Conservation (phyloP, 2,113 vertebrate genomes). For the Entelurus aequoreus region DNA sequence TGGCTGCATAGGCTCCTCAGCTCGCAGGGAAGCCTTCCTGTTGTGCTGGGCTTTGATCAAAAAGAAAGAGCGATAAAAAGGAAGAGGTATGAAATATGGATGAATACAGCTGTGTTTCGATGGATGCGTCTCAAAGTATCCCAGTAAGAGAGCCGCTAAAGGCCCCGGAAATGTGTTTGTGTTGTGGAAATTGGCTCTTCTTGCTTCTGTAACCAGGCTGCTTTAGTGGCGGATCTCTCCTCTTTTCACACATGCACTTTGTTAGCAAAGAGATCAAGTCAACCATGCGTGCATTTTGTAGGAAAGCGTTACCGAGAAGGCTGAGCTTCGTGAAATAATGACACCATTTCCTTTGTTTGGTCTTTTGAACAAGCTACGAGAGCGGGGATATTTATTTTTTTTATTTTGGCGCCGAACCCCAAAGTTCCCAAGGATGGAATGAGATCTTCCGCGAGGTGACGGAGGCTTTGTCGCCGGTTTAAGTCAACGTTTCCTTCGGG, state of each 20-base stretch:
- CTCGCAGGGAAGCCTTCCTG: slow-evolving; percentile 72
- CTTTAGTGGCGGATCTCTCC: slow-evolving; percentile 64
- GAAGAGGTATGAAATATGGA: slow-evolving; percentile 76
- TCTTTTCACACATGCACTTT: slow-evolving; percentile 68
- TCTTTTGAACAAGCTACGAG: slow-evolving; percentile 57
- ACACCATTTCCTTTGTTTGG: slow-evolving; percentile 65
- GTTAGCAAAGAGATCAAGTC: slow-evolving; percentile 62
- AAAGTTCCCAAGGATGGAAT: slow-evolving; percentile 66
- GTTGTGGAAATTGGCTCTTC: slow-evolving; percentile 71
- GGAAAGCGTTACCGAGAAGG: slow-evolving; percentile 50
- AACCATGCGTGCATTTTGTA: slow-evolving; percentile 54
- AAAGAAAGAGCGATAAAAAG: slow-evolving; percentile 69
- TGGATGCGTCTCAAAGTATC: slow-evolving; percentile 72
- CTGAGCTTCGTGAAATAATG: slow-evolving; percentile 60
- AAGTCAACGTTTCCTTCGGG: slow-evolving; percentile 61
- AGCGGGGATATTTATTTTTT: slow-evolving; percentile 57
- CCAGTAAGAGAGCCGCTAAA: slow-evolving; percentile 72
- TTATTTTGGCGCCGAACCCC: slow-evolving; percentile 57
- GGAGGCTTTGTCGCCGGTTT: slow-evolving; percentile 68
- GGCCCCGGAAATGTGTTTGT: slow-evolving; percentile 73
- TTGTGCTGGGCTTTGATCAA: slow-evolving; percentile 72
- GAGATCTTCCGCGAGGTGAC: slow-evolving; percentile 64
- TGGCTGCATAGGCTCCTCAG: slow-evolving; percentile 48
- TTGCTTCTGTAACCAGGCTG: slow-evolving; percentile 55
- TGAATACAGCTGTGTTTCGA: slow-evolving; percentile 73